Evolutionary conservation across 2,888 invertebrate species (phyloP).

Genomic region (Drosophila nigritarsus): DNA sequence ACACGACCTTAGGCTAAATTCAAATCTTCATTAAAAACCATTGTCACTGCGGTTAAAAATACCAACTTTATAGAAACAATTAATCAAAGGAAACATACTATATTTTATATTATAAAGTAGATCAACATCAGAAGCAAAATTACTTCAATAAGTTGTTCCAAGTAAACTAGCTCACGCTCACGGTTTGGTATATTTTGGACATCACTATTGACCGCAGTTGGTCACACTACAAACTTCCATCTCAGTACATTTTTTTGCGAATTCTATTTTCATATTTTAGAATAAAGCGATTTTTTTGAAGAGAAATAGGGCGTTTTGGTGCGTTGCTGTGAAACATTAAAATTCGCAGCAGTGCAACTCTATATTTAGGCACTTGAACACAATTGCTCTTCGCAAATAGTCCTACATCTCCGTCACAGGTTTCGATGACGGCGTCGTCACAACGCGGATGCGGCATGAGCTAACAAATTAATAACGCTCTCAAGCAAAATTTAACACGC

Average conservation of each 20-base stretch:
- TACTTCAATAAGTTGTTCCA: not conserved
- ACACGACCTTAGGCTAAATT: not conserved
- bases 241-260: conserved; percentile 58
- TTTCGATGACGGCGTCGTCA: conserved; percentile 71
- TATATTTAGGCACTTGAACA: conserved; percentile 33
- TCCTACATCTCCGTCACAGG: conserved; percentile 23
- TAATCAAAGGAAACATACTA: not conserved
- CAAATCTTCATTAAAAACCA: not conserved
- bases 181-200: conserved; percentile 5
- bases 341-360: conserved; percentile 18
- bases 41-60: not conserved
- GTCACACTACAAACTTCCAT: conserved; percentile 50
- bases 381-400: conserved; percentile 13
- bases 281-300: conserved; percentile 43
- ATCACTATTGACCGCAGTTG: conserved; percentile 35
- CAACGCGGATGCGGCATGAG: conserved; percentile 69
- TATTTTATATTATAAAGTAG: not conserved
- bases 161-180: conserved; percentile 9
- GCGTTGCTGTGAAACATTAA: conserved; percentile 9
- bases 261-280: conserved; percentile 64
- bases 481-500: conserved; percentile 26
- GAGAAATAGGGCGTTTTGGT: conserved; percentile 19
- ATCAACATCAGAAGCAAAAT: not conserved
- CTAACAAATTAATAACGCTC: conserved; percentile 54
- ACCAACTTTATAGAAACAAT: not conserved